Evolutionary conservation across 2,113 vertebrate species (phyloP), one percentile per base, ranked within the genome.

Genomic region (Salvator merianae): DNA sequence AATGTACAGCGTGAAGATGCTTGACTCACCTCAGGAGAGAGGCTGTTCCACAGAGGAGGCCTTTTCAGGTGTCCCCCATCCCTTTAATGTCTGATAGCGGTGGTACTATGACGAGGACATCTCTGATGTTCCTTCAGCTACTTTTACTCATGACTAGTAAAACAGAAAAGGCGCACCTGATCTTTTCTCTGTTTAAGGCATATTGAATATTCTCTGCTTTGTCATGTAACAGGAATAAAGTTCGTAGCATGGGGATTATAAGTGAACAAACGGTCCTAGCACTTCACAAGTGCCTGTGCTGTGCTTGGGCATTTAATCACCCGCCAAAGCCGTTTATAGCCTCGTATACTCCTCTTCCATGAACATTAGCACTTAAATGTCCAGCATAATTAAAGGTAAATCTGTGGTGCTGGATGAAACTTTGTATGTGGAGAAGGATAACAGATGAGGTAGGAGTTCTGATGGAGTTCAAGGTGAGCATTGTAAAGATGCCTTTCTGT

Each of bases 391-490:
- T 93, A 94, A 93, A 94, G 81, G 86, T 84, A 90, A 92, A 92
- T 82, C 84, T 7, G 36, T 71, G 71, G 88, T 81, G 76, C 85
- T 24, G 84, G 16, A 74, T 32, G 90, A 82, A 89, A 88, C 93
- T 91, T 90, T 90, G 20, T 88, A 89, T 78, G 84, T 12, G 82
- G 34, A 88, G 80, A 93, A 89, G 89, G 83, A 92, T 92, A 91
- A 93, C 93, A 92, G 91, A 94, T 88, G 94, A 94, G 86, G 88
- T 86, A 89, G 91, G 92, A 93, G 89, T 92, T 91, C 83, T 90
- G 86, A 66, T 38, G 68, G 87, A 93, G 93, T 94, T 96, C 94
- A 95, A 95, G 94, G 94, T 93, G 88, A 95, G 93, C 88, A 85
- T 85, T 7, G 85, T 89, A 92, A 93, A 95, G 94, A 91, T 79